Percentiles rank a stretch among this genome's conserved stretches.
phyloP scores from a whole-genome alignment of 2,113 vertebrate genomes.

The Oenanthe melanoleuca region DNA sequence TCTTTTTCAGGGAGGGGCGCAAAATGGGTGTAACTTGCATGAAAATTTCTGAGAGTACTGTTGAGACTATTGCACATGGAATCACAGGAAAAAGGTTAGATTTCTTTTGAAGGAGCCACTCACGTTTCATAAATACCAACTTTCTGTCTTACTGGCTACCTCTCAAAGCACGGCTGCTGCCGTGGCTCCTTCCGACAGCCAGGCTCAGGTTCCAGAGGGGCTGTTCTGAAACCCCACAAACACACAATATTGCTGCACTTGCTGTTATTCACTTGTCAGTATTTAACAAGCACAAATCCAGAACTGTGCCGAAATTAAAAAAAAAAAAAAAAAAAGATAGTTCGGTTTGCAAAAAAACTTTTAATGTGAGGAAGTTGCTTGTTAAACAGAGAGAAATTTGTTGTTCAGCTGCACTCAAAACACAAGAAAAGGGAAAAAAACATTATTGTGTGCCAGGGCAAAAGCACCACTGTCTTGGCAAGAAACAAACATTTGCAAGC shows the following conservation, averaged over 20 bases:
- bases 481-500: conserved; percentile 59
- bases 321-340: not conserved
- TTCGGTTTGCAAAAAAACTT: not conserved
- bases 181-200: not conserved
- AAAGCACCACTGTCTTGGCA: conserved; percentile 58
- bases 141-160: not conserved
- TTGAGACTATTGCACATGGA: not conserved
- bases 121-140: not conserved
- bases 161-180: not conserved
- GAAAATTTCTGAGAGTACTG: not conserved
- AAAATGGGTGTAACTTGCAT: not conserved
- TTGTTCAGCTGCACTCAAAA: conserved; percentile 67
- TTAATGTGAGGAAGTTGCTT: conserved; percentile 42
- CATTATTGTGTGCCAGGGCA: conserved; percentile 53
- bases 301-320: not conserved
- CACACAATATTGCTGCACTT: not conserved
- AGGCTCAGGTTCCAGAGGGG: not conserved
- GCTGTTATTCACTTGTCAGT: not conserved
- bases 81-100: not conserved
- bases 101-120: not conserved
- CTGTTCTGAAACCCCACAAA: not conserved
- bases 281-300: conserved; percentile 11
- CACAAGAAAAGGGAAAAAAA: conserved; percentile 34
- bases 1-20: not conserved
- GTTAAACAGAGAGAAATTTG: conserved; percentile 38